These are phyloP conservation scores for Gasterosteus nipponicus DNA, from an alignment of 2,113 vertebrate genomes.

Conservation along the genomic window DNA sequence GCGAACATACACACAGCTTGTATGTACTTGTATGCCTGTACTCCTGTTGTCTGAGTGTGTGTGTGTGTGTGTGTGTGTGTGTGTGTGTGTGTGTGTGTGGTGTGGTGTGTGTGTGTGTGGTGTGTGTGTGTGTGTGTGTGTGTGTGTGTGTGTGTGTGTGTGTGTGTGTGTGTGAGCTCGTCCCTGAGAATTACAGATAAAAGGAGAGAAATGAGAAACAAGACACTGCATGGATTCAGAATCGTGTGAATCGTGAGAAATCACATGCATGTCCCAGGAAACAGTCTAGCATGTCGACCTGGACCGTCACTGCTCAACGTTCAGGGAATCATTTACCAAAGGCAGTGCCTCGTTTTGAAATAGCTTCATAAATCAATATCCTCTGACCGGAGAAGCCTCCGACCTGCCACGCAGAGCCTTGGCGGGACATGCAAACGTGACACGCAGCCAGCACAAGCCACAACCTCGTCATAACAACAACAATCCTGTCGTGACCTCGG, in stretches of 20 bases:
- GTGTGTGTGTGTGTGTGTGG: too few relatives aligned
- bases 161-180: not conserved
- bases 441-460: conserved; percentile 24
- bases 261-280: not conserved
- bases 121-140: too few relatives aligned
- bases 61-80: too few relatives aligned
- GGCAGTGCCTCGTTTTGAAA: not conserved
- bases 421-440: conserved; percentile 10
- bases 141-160: too few relatives aligned
- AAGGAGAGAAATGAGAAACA: not conserved
- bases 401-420: conserved; percentile 1
- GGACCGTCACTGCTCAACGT: not conserved
- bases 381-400: not conserved
- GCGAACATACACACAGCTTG: conserved; percentile 3
- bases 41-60: not conserved
- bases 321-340: not conserved
- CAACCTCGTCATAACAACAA: conserved; percentile 58
- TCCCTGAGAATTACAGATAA: not conserved
- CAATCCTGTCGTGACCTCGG: conserved; percentile 39
- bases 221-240: not conserved
- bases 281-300: not conserved
- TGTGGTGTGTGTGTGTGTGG: too few relatives aligned
- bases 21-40: not conserved
- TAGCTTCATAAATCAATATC: not conserved
- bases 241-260: not conserved